These are phyloP conservation scores for Atractosteus spatula DNA, from an alignment of 2,113 vertebrate genomes.

Conservation along the genomic window DNA sequence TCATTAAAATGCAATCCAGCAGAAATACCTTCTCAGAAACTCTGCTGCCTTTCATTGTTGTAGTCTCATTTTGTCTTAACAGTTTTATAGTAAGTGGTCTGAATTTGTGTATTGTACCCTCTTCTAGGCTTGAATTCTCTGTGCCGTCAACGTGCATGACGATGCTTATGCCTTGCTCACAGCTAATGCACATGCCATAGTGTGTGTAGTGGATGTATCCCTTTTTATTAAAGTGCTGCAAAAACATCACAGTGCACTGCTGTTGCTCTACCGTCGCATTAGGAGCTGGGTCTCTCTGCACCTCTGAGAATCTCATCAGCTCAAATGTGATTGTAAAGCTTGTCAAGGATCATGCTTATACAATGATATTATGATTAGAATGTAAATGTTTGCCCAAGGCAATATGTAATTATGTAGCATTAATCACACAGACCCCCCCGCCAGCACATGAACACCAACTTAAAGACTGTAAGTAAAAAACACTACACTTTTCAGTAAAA, in stretches of 20 bases:
- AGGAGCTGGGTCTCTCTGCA: background rate
- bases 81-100: too few species aligned
- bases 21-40: too few species aligned
- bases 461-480: background rate
- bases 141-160: too few species aligned
- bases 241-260: background rate
- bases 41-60: too few species aligned
- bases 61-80: too few species aligned
- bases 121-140: too few species aligned
- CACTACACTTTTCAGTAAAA: background rate
- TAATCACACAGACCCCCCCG: background rate
- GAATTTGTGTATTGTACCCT: too few species aligned
- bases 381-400: conserved; percentile 7
- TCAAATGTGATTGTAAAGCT: background rate
- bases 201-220: too few species aligned
- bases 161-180: too few species aligned
- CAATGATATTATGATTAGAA: conserved; percentile 1
- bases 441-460: background rate
- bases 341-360: background rate
- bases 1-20: too few species aligned
- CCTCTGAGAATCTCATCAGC: background rate
- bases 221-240: background rate
- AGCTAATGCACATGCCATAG: too few species aligned
- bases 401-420: background rate
- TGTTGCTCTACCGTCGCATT: background rate